A percentile compares a stretch with the other conserved stretches of the same genome.
These are phyloP conservation scores for Cactoblastis cactorum DNA, from an alignment of 2,888 invertebrate species.

Conservation along the genomic window DNA sequence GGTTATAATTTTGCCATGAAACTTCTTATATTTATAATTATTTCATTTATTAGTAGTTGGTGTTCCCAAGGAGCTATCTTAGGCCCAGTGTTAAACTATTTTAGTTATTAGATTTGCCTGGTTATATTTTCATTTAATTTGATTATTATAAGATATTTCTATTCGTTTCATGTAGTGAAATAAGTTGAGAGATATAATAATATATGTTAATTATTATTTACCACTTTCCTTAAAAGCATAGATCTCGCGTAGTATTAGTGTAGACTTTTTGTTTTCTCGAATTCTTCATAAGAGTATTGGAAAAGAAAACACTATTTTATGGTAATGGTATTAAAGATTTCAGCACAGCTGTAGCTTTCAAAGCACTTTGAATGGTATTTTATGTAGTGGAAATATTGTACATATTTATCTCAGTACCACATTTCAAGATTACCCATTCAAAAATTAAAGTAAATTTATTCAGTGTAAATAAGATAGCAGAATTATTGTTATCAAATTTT, in stretches of 20 bases:
- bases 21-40: background rate
- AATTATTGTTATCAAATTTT: background rate
- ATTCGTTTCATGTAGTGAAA: constrained; percentile 13
- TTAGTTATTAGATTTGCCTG: background rate
- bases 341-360: constrained; percentile 40
- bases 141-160: constrained; percentile 3
- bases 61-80: constrained; percentile 15
- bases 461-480: background rate
- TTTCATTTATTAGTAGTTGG: constrained; percentile 3
- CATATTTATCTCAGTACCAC: background rate
- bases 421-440: background rate
- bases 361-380: constrained; percentile 30
- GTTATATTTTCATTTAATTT: constrained; percentile 10
- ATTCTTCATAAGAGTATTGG: constrained; percentile 6
- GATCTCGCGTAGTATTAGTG: constrained; percentile 38
- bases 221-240: constrained; percentile 25
- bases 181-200: constrained; percentile 1
- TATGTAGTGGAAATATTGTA: background rate
- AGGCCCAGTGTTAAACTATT: constrained; percentile 9
- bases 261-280: constrained; percentile 20
- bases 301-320: constrained; percentile 15
- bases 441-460: background rate
- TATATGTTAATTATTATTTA: constrained; percentile 9
- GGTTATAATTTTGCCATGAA: background rate
- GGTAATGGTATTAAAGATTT: constrained; percentile 23